Conservation (phyloP, 1,140 invertebrate species). For the Saxidomus purpurata region DNA sequence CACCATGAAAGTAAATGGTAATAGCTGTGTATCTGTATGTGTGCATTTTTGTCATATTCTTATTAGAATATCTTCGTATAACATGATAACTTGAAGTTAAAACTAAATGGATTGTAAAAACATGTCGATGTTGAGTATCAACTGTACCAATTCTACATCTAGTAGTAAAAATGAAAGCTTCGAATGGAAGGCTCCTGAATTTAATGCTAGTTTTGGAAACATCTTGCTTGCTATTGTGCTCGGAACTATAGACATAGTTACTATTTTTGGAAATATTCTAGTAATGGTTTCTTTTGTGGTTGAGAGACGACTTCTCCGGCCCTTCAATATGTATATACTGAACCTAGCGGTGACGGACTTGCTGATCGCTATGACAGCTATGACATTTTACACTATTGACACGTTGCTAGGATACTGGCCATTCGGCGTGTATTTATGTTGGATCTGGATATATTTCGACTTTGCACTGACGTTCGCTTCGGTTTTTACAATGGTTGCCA, state of each 20-base stretch:
- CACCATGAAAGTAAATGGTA: no score
- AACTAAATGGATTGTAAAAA: no score
- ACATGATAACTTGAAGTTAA: no score
- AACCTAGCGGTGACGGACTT: conserved; percentile 56
- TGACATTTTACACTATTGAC: conserved; percentile 55
- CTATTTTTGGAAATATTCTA: conserved; percentile 45
- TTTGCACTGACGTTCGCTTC: conserved; percentile 86
- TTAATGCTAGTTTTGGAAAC: conserved; percentile 22
- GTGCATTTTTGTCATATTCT: no score
- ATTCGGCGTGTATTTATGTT: conserved; percentile 18
- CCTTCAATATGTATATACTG: conserved; percentile 52
- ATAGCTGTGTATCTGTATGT: no score
- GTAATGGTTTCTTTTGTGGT: conserved; percentile 26
- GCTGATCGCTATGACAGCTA: conserved; percentile 41
- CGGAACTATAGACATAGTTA: conserved; percentile 10
- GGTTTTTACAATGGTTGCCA: conserved; percentile 84
- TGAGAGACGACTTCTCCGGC: not conserved
- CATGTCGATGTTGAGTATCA: no score
- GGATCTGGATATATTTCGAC: conserved; percentile 80
- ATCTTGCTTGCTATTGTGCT: conserved; percentile 1
- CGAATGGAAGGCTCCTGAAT: not conserved
- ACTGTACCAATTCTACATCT: no score
- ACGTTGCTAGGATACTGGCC: conserved; percentile 55
- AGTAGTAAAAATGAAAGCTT: no score
- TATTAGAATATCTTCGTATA: no score